phyloP scores from a whole-genome alignment of 2,888 invertebrate species.

The Vesta saturnalis region DNA sequence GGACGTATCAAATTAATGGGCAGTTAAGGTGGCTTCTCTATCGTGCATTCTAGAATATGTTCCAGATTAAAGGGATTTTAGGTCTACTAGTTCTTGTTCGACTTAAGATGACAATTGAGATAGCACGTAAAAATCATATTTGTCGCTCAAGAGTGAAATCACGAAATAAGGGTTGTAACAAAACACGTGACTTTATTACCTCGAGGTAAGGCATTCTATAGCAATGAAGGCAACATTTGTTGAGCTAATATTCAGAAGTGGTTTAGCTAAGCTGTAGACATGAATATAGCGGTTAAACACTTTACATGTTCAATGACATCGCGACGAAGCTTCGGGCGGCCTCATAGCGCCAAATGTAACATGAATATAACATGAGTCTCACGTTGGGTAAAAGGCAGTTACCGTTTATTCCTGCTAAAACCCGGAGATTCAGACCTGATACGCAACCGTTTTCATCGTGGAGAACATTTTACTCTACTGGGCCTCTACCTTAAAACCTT shows the following conservation, averaged over 20 bases:
- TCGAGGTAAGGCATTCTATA: slow-evolving; percentile 10
- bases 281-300: slow-evolving; percentile 42
- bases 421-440: slow-evolving; percentile 35
- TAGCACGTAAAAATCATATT: background rate
- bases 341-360: slow-evolving; percentile 42
- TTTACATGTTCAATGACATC: slow-evolving; percentile 44
- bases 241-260: slow-evolving; percentile 34
- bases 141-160: slow-evolving; percentile 9
- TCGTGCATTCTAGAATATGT: slow-evolving; percentile 32
- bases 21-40: slow-evolving; percentile 36
- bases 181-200: slow-evolving; percentile 5
- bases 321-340: slow-evolving; percentile 39
- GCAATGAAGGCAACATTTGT: slow-evolving; percentile 32
- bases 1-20: slow-evolving; percentile 43
- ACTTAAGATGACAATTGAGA: slow-evolving; percentile 20
- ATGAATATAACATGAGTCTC: slow-evolving; percentile 46
- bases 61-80: slow-evolving; percentile 29
- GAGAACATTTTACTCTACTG: slow-evolving; percentile 9
- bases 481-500: slow-evolving; percentile 21
- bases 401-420: slow-evolving; percentile 42
- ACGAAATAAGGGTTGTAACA: background rate
- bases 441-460: slow-evolving; percentile 22
- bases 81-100: slow-evolving; percentile 11
- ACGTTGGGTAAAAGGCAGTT: slow-evolving; percentile 43
- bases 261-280: slow-evolving; percentile 36